phyloP scores from a whole-genome alignment of 2,888 invertebrate species.

The Acleris sparsana region DNA sequence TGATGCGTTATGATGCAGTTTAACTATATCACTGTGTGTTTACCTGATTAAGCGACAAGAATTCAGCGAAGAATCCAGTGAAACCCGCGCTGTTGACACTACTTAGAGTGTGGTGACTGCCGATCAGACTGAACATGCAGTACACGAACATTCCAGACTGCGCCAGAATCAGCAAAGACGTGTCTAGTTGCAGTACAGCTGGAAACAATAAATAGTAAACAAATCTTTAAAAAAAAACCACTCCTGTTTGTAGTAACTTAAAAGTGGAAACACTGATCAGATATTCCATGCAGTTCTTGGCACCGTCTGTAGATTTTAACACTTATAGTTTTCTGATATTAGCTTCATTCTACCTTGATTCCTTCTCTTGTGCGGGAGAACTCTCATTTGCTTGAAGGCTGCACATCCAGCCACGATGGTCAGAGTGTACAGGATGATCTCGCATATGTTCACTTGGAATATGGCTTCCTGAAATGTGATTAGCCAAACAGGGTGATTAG shows the following conservation, averaged over 20 bases:
- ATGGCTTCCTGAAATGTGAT: constrained; percentile 81
- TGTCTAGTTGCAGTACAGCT: constrained; percentile 86
- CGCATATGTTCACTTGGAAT: constrained; percentile 90
- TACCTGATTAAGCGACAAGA: constrained; percentile 88
- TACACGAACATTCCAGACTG: constrained; percentile 95
- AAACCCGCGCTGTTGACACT: constrained; percentile 81
- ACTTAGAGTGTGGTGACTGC: constrained; percentile 86
- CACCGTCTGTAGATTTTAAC: no score
- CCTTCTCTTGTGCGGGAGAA: constrained; percentile 86
- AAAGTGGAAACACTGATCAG: no score
- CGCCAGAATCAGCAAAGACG: constrained; percentile 91
- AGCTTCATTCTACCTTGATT: constrained; percentile 68
- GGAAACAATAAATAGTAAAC: constrained; percentile 36
- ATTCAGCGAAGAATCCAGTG: constrained; percentile 88
- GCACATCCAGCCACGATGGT: constrained; percentile 85
- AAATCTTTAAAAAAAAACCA: not conserved
- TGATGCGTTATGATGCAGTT: no score
- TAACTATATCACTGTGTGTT: not conserved
- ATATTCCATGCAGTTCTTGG: no score
- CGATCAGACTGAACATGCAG: constrained; percentile 93
- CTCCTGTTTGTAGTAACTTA: constrained; percentile 6
- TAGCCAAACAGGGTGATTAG: no score
- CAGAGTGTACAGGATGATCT: constrained; percentile 88
- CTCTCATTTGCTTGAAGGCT: constrained; percentile 87
- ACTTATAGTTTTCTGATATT: no score